Percentiles rank a stretch among this genome's conserved stretches.
Conservation (phyloP, 2,797 vertebrate species). For the Philypnodon macrostomus region DNA sequence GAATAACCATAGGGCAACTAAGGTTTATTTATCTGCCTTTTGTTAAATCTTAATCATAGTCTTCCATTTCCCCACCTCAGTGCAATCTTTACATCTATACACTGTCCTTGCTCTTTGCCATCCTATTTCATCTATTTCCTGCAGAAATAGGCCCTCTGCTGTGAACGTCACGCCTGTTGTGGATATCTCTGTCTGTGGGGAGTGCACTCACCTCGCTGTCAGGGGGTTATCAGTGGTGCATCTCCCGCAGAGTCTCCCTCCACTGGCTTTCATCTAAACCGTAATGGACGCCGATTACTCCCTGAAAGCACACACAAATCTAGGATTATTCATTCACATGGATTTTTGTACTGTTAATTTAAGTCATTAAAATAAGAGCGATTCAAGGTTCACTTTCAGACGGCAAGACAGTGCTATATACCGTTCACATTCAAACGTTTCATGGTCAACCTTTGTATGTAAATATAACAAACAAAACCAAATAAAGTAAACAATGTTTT, state of each 20-base stretch:
- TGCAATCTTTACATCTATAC: neutral
- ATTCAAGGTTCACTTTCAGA: no score
- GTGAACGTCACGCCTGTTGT: conserved; percentile 3
- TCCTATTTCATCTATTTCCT: conserved; percentile 7
- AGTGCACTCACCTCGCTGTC: conserved; percentile 37
- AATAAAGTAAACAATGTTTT: no score
- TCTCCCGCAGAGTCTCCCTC: conserved; percentile 38
- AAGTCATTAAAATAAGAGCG: no score
- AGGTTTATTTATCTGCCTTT: no score
- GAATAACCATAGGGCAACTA: no score
- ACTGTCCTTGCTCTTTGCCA: neutral
- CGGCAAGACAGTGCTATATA: no score
- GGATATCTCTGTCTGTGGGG: conserved; percentile 30
- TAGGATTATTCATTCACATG: conserved; percentile 18
- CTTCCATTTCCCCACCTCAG: conserved; percentile 20
- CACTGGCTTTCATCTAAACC: conserved; percentile 48
- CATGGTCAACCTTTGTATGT: no score
- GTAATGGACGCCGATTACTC: conserved; percentile 12
- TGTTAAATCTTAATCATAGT: neutral
- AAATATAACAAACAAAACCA: no score
- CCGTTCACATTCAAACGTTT: no score
- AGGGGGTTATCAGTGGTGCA: conserved; percentile 52
- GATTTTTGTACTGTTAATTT: conserved; percentile 13
- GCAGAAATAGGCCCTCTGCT: conserved; percentile 11
- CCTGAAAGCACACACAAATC: conserved; percentile 16